Percentiles rank a stretch among this genome's conserved stretches.
Conservation (phyloP, 2,797 vertebrate species). For the Enteromius argenteus region DNA sequence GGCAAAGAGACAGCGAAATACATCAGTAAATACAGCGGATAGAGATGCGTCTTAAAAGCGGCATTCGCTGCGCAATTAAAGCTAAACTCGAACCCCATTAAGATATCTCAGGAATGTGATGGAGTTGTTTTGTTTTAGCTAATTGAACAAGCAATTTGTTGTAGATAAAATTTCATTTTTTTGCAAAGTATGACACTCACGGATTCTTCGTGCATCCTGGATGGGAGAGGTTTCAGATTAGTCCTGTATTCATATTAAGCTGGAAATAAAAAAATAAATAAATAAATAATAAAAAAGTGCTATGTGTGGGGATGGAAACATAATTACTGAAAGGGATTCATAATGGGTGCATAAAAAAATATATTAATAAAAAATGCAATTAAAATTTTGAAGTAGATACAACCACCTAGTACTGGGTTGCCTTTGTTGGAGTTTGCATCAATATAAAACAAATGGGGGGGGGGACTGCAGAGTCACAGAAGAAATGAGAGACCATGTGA, state of each 20-base stretch:
- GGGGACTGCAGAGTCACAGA: background rate
- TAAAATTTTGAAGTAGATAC: background rate
- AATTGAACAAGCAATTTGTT: background rate
- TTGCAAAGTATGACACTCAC: background rate
- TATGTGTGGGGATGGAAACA: background rate
- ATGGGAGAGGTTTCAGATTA: background rate
- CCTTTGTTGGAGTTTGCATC: background rate
- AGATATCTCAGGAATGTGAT: background rate
- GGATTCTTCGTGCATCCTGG: background rate
- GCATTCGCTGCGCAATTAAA: background rate
- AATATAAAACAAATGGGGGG: background rate
- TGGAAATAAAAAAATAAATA: background rate
- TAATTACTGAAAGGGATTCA: background rate
- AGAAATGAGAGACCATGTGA: background rate
- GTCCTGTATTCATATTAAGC: background rate
- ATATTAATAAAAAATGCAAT: too few species aligned
- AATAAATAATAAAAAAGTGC: background rate
- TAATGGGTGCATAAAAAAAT: background rate
- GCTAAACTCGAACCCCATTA: background rate
- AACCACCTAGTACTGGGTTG: background rate
- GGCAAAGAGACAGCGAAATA: conserved; percentile 48
- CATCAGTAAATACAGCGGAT: conserved; percentile 53
- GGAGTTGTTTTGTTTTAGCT: background rate
- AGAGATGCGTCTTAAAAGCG: conserved; percentile 11
- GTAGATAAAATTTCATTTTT: background rate